Percentiles rank a stretch among this genome's conserved stretches.
Evolutionary conservation across 2,888 invertebrate species (phyloP).

Genomic region (Eupithecia inturbata): DNA sequence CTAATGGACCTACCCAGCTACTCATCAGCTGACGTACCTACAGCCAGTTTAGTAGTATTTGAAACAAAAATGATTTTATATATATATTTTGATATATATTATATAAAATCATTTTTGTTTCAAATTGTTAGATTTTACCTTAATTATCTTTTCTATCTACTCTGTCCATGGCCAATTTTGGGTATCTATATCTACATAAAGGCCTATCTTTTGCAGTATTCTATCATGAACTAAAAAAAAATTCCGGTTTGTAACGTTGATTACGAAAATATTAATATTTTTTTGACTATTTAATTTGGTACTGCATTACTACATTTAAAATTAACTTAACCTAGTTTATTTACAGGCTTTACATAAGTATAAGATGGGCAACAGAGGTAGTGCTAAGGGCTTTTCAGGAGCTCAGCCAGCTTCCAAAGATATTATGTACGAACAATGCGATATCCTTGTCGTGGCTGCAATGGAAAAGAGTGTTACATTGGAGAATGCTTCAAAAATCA

Average conservation of each 20-base stretch:
- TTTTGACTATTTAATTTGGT: background rate
- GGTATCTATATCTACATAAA: no score
- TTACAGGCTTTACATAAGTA: conserved; percentile 70
- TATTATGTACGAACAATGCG: conserved; percentile 88
- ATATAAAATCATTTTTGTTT: no score
- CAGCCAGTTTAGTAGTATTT: no score
- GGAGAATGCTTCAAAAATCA: conserved; percentile 87
- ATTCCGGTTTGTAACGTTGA: no score
- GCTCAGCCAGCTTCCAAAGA: conserved; percentile 84
- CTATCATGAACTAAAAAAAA: no score
- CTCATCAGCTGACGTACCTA: background rate
- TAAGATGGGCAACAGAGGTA: conserved; percentile 79
- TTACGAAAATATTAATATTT: background rate
- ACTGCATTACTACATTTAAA: background rate
- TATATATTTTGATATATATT: no score
- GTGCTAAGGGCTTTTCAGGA: conserved; percentile 86
- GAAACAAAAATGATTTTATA: no score
- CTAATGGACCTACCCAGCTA: background rate
- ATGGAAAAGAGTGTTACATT: conserved; percentile 89
- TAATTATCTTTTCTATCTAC: no score
- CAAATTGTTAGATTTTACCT: no score
- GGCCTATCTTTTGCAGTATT: no score
- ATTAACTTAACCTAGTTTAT: background rate
- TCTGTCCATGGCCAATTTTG: background rate
- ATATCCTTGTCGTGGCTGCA: conserved; percentile 92